Evolutionary conservation across 1,140 invertebrate genomes (phyloP), one percentile per base, ranked within the genome.

Genomic region (Platyscapa corneri): DNA sequence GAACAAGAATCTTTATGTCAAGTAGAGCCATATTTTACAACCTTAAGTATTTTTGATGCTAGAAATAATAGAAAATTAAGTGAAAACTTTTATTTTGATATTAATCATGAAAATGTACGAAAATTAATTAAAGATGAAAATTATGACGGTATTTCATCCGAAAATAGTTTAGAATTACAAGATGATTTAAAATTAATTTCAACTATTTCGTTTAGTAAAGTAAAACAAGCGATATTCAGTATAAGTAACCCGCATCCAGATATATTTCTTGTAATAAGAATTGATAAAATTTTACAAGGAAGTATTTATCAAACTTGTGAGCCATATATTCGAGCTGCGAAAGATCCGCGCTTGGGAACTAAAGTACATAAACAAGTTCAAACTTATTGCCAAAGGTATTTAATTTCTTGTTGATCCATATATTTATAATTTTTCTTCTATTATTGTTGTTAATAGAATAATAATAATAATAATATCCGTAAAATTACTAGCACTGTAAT

Each of bases 211-310:
- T 91, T 97, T 65, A 93, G 94, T 75, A 95, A 94, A 90, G 94
- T 95, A 5, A 94, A 93, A 87, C 95, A 91, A 95, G 97, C 96
- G 32, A 93, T 98, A 81, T 95, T 98, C 87, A 97, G 95, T 88
- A 95, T 98, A 42, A 97, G 95, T 86, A 96, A 97, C 92, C 96
- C 97, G 8, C 97, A 98, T 93, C 95, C 96, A 46, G 97, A 99
- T 89, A 96, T 99, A 82, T 99, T 97, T 93, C 90, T 98, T 85
- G 97, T 99, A 20, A 95, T 98, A 53, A 95, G 96, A 89, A 97
- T 99, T 87, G 98, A 99, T 89, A 99, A 99, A 91, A 95, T 97
- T 64, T 94, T 99, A 14, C 98, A 99, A 94, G 97, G 97, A n/a
- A 95, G 96, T 74, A 97, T 98, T 86, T 95, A 95, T 88, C 96